Conservation (phyloP, 2,888 invertebrate genomes). For the Lumbricus terrestris region DNA sequence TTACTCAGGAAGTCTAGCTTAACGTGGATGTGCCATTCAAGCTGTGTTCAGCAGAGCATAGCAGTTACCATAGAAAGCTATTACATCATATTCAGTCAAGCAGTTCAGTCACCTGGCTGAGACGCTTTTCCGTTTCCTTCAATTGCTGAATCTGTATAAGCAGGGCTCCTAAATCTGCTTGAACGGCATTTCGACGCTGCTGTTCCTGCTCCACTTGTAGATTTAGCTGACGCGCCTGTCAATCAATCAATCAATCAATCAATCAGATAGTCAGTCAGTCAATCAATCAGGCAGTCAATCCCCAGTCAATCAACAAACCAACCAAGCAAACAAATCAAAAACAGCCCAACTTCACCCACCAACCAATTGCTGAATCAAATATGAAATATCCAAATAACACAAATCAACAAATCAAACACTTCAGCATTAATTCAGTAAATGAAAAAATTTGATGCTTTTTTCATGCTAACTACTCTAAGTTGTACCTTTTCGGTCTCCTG, state of each 20-base stretch:
- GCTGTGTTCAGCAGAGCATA: not conserved
- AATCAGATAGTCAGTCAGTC: not conserved
- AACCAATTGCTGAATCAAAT: not conserved
- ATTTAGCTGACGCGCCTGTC: conserved; percentile 63
- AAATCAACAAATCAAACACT: not conserved
- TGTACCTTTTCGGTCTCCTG: conserved; percentile 81
- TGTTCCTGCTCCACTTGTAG: conserved; percentile 89
- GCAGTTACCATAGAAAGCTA: not conserved
- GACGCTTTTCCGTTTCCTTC: conserved; percentile 73
- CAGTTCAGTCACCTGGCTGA: conserved; percentile 54
- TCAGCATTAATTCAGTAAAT: not conserved
- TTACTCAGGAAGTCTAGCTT: not conserved
- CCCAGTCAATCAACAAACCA: not conserved
- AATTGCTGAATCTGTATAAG: conserved; percentile 72
- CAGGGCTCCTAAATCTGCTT: conserved; percentile 75
- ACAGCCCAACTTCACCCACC: not conserved
- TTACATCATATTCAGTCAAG: not conserved
- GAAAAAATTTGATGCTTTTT: not conserved
- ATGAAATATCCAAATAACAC: no score
- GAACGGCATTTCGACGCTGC: conserved; percentile 77
- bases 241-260: not conserved
- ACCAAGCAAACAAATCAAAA: not conserved
- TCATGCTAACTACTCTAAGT: not conserved
- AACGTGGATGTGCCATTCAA: not conserved
- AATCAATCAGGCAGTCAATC: not conserved